Base-by-base conservation (phyloP, 1,140 invertebrate species). In the Eulimnadia texana region DNA sequence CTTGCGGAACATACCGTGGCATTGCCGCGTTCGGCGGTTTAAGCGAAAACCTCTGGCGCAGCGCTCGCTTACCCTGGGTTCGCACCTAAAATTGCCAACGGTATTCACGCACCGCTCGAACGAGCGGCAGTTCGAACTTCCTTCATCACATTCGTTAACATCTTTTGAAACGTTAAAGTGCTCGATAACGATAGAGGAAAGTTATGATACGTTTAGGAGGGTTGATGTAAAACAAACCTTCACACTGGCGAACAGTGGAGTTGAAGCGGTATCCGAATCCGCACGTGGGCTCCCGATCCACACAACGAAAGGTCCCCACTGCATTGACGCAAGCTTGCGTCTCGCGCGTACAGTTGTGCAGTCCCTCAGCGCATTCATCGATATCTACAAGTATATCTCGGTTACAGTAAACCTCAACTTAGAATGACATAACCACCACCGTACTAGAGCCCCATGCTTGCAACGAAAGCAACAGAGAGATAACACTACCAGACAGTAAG, bases 281-380 rank as follows among this genome's bases (percentile, higher is more conserved):
- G 68, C 84, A 86, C 29, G 76, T 68, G 1, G 63, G 61, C 10
- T 62, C 66, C 19, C 66, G 67, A 49, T 68, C 68, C 54, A 83
- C 76, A 63, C 84, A 86, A 42, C 78, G 77, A 68, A 80, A 86
- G 28, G 76, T 79, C 1, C 84, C 83, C 50, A 79, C 76, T 0
- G 80, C 84, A 66, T 88, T 88, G 19, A 85, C 75, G 64, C 85
- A 88, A 58, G 80, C 76, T 66, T 85, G 81, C 0, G 77, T 81
- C 1, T 78, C 70, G 25, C 69, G 68, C 24, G 80, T 78, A 67
- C 85, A 88, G 63, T 82, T 77, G 65, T 83, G 74, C 20, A 71
- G 70, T 3, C 76, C 72, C 55, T 77, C 73, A 1, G 72, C 66
- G 65, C 86, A 88, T 72, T 88, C 86, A 66, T 88, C 82, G 22